A percentile compares a stretch with the other conserved stretches of the same genome.
Evolutionary conservation across 2,113 vertebrate genomes (phyloP).

Genomic region (Plecotus auritus): DNA sequence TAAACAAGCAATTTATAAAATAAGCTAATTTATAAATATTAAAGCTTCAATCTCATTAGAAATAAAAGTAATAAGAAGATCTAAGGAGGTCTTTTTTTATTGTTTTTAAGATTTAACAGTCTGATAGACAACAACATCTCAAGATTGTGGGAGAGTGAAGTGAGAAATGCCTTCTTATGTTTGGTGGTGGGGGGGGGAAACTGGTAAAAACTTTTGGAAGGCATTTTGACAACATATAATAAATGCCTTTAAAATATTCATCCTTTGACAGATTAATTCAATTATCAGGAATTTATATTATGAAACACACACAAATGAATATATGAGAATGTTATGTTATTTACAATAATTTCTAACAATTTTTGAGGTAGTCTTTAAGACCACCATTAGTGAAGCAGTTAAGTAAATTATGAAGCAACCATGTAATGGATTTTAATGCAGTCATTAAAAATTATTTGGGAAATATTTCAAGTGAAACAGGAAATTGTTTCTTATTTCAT

Average conservation of each 20-base stretch:
- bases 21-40: neutral
- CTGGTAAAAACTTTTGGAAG: neutral
- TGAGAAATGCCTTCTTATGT: neutral
- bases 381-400: neutral
- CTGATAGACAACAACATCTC: neutral
- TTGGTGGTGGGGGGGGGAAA: neutral
- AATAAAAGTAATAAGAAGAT: constrained; percentile 16
- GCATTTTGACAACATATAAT: neutral
- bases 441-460: constrained; percentile 3
- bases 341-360: neutral
- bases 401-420: neutral
- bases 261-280: neutral
- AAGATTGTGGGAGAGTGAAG: neutral
- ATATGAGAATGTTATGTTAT: neutral
- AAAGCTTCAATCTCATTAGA: neutral
- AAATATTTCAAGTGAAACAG: constrained; percentile 2
- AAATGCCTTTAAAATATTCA: neutral
- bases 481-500: neutral
- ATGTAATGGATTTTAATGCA: neutral
- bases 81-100: neutral
- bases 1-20: neutral
- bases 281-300: neutral
- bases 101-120: neutral
- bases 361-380: neutral
- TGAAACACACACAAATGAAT: neutral